Conservation (phyloP, 2,113 vertebrate genomes). For the Daboia siamensis region DNA sequence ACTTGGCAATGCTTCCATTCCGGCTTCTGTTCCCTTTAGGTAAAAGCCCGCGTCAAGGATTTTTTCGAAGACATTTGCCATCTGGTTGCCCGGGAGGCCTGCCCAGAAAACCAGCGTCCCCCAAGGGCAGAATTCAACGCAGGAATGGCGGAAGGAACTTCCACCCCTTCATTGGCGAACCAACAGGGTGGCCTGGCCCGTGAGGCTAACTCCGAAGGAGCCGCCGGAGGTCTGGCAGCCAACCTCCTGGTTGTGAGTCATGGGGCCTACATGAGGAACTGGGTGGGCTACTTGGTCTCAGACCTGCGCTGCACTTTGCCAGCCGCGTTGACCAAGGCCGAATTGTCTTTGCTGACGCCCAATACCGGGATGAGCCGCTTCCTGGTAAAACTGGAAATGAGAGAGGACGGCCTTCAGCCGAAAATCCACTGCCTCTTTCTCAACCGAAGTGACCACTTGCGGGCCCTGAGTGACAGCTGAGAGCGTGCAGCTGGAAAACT, state of each 20-base stretch:
- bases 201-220: neutral
- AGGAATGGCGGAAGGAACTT: constrained; percentile 42
- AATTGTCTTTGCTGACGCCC: constrained; percentile 81
- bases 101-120: constrained; percentile 7
- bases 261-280: constrained; percentile 87
- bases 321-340: constrained; percentile 66
- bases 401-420: constrained; percentile 53
- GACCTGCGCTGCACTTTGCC: constrained; percentile 80
- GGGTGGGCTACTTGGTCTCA: constrained; percentile 81
- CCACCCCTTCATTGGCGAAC: constrained; percentile 52
- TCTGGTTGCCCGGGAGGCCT: constrained; percentile 63
- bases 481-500: constrained; percentile 36
- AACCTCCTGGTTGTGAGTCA: constrained; percentile 88
- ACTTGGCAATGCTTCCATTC: neutral
- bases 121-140: constrained; percentile 25
- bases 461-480: constrained; percentile 40
- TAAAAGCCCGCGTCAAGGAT: constrained; percentile 80
- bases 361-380: constrained; percentile 92
- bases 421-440: constrained; percentile 78
- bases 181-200: neutral
- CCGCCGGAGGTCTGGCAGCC: constrained; percentile 50
- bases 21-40: constrained; percentile 65
- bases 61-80: constrained; percentile 86
- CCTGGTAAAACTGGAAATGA: constrained; percentile 69
- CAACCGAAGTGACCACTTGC: constrained; percentile 84